A percentile compares a stretch with the other conserved stretches of the same genome.
Conservation (phyloP, 2,888 invertebrate genomes). For the Liposcelis brunnea region DNA sequence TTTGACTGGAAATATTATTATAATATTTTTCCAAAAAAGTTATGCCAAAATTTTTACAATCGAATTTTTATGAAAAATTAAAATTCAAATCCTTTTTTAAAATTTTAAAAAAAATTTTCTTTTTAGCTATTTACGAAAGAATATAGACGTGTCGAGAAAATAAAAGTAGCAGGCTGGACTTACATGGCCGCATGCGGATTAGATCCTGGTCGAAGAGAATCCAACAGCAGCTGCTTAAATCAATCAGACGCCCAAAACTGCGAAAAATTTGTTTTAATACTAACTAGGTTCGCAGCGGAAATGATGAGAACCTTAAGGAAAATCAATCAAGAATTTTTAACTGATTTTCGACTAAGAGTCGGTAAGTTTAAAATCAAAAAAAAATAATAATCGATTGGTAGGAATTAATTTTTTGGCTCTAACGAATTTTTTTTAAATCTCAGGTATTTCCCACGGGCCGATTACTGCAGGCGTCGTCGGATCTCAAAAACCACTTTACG, state of each 20-base stretch:
- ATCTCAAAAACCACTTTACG: conserved; percentile 82
- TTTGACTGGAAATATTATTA: too few species aligned
- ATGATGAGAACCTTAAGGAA: conserved; percentile 47
- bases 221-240: conserved; percentile 28
- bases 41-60: too few species aligned
- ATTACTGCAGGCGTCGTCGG: conserved; percentile 92
- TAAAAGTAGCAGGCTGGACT: conserved; percentile 90
- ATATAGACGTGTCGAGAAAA: conserved; percentile 64
- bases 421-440: conserved; percentile 18
- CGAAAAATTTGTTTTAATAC: conserved; percentile 33
- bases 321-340: conserved; percentile 37
- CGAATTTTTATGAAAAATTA: too few species aligned
- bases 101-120: too few species aligned
- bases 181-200: conserved; percentile 96
- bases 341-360: conserved; percentile 51
- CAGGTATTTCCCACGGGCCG: conserved; percentile 78
- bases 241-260: conserved; percentile 19
- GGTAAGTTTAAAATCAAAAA: too few species aligned
- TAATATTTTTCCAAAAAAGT: too few species aligned
- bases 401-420: conserved; percentile 22
- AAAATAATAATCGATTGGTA: conserved; percentile 23
- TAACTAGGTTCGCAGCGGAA: conserved; percentile 55
- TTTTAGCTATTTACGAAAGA: neutral
- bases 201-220: conserved; percentile 50
- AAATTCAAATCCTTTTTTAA: too few species aligned